A percentile compares a stretch with the other conserved stretches of the same genome.
Conservation (phyloP, 2,113 vertebrate species). For the Raja brachyura region DNA sequence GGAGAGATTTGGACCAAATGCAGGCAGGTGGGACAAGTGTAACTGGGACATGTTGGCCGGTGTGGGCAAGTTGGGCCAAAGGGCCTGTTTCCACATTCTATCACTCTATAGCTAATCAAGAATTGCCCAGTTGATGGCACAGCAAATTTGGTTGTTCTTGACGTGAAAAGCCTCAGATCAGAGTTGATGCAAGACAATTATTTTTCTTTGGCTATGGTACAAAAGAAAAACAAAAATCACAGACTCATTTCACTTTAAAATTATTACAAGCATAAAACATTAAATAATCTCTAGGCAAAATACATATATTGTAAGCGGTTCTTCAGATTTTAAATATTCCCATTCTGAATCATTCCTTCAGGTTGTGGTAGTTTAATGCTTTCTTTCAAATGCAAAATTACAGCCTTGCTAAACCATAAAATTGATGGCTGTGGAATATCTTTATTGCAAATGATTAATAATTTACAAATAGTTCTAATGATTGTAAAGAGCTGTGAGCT, state of each 20-base stretch:
- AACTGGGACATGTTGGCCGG: too few species aligned
- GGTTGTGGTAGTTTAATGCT: constrained; percentile 18
- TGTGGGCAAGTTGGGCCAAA: too few species aligned
- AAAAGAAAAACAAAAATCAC: constrained; percentile 2
- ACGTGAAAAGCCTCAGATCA: neutral
- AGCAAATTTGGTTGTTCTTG: neutral
- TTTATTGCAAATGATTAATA: constrained; percentile 33
- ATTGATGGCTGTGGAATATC: constrained; percentile 32
- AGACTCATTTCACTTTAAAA: constrained; percentile 36
- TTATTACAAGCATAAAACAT: constrained; percentile 32
- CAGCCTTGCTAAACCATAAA: constrained; percentile 23
- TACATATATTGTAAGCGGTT: neutral
- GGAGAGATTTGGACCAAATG: too few species aligned
- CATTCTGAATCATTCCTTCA: constrained; percentile 23
- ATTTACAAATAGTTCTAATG: constrained; percentile 35
- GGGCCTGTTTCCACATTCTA: too few species aligned
- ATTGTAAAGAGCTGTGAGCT: constrained; percentile 23
- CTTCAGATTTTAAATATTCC: constrained; percentile 25
- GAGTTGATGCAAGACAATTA: constrained; percentile 10
- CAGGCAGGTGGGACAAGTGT: too few species aligned
- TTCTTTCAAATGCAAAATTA: constrained; percentile 37
- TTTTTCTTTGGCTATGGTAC: neutral
- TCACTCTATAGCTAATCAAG: too few species aligned
- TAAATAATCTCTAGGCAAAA: constrained; percentile 27
- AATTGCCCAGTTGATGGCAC: too few species aligned